phyloP scores from a whole-genome alignment of 2,797 vertebrate genomes.

The Pseudochirops corinnae region DNA sequence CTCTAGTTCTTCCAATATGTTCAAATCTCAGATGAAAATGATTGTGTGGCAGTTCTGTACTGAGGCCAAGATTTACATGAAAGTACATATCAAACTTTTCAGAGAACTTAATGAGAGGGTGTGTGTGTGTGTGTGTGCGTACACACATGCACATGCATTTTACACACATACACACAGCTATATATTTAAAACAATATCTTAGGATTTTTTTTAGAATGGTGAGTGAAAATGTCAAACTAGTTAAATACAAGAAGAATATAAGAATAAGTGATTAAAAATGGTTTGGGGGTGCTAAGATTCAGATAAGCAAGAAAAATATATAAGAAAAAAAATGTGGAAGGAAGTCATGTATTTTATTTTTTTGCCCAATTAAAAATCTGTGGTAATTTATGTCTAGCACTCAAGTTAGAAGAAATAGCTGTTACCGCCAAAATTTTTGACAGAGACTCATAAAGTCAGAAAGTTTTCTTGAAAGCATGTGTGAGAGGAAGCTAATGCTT shows the following conservation, averaged over 20 bases:
- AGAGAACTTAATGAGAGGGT: slow-evolving; percentile 81
- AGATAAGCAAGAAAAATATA: neutral
- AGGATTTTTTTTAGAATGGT: slow-evolving; percentile 71
- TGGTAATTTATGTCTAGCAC: slow-evolving; percentile 43
- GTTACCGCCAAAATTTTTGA: neutral
- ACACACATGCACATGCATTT: neutral
- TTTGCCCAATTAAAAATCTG: slow-evolving; percentile 37
- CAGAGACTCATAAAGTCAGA: neutral
- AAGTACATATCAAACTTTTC: slow-evolving; percentile 85
- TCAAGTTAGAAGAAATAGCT: slow-evolving; percentile 18
- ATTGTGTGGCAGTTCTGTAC: slow-evolving; percentile 84
- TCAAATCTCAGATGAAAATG: slow-evolving; percentile 93
- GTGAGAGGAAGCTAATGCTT: neutral
- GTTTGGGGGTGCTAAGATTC: slow-evolving; percentile 74
- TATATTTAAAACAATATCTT: slow-evolving; percentile 63
- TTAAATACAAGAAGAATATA: slow-evolving; percentile 47
- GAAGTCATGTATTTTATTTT: neutral
- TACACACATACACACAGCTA: neutral
- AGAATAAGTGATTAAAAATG: slow-evolving; percentile 76
- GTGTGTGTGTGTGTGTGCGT: slow-evolving; percentile 28
- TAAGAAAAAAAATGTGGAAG: neutral
- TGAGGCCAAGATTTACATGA: slow-evolving; percentile 86
- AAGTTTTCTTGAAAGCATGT: slow-evolving; percentile 29
- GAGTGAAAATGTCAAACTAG: slow-evolving; percentile 52
- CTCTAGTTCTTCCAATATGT: slow-evolving; percentile 93